Base-by-base conservation (phyloP, 2,888 invertebrate genomes). In the Trichopria drosophilae region DNA sequence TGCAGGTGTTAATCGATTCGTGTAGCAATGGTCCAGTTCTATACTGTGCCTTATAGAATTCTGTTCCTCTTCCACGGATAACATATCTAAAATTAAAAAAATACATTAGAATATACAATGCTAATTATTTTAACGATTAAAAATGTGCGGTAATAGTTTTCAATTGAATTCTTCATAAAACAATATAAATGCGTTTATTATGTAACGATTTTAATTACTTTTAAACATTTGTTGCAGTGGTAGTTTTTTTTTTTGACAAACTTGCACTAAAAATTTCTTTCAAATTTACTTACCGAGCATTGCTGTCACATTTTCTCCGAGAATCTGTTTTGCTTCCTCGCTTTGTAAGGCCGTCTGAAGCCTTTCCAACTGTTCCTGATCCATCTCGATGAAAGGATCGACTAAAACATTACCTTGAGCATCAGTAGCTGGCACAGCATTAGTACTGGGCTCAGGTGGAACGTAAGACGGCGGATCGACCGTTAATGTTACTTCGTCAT, bases 21-120 rank as follows among this genome's bases (percentile, higher is more conserved):
- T 90, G 61, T 90, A 90, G 68, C 90, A 90, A 68, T 91, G 90
- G 72, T 90, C 90, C 77, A 90, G 83, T 66, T 83, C 83, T 61
- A 87, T 68, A 39, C 66, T 70, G 34, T 72, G 68, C 45, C 68
- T 64, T 37, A 75, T 83, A 4, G 87, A 82, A 63, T 83, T 79
- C 50, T 84, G 78, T 61, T 78, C 76, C 57, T 80, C 80, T 67
- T 81, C 78, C 19, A 74, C 71, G n/a, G 73, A 71, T 28, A 77
- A 52, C 74, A 77, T 77, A 57, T 77, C 76, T 76, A 41, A 9
- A 64, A 66, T 53, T 23, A 43, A 41, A 47, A 18, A 5, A 35
- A 32, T 3, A 10, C 16, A 47, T 34, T 34, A 47, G 7, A 26
- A n/a, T n/a, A n/a, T n/a, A n/a, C n/a, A n/a, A n/a, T n/a, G n/a